Evolutionary conservation across 1,140 invertebrate genomes (phyloP), one percentile per base, ranked within the genome.

Genomic region (Hyposmocoma kahamanoa): DNA sequence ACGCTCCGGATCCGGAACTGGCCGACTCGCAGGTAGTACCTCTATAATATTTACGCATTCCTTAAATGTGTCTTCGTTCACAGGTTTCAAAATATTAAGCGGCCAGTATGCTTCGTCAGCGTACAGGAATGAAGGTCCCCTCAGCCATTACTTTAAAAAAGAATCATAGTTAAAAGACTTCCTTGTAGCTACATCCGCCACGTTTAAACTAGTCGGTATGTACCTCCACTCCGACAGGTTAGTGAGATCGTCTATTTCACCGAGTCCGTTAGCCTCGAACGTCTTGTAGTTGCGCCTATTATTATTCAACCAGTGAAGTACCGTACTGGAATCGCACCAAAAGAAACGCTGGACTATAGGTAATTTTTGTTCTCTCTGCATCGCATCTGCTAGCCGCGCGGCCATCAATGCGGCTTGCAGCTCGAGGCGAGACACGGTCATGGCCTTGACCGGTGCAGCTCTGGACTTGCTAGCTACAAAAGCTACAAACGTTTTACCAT

Each of bases 201-300:
- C 46, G 32, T 69, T 72, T 15, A 50, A 28, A 13, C 53, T 32
- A 0, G 56, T 52, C 1, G 66, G 51, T 21, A 63, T 24, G 53
- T 56, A 72, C 13, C 47, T 38, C 62, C 62, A 72, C 20, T 68
- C 57, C 0, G 17, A 11, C 0, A n/a, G 15, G 13, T 47, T 9
- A 0, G 67, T 56, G 0, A 44, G 6, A 2, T 59, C 49, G 1
- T 68, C 55, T 5, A 87, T 86, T 52, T 76, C 59, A 3, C 50
- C 44, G 2, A 86, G 48, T 13, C 79, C 38, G 52, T 85, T 75
- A 0, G 45, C 45, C 1, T 13, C 15, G n/a, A 47, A 47, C 1
- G 15, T 39, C 3, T 47, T 36, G 15, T 47, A 47, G 2, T 11
- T 15, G 6, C 42, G 42, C 4, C 13, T 30, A 11, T 44, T 13